phyloP scores from a whole-genome alignment of 2,113 vertebrate species.

The Aspiorhynchus laticeps region DNA sequence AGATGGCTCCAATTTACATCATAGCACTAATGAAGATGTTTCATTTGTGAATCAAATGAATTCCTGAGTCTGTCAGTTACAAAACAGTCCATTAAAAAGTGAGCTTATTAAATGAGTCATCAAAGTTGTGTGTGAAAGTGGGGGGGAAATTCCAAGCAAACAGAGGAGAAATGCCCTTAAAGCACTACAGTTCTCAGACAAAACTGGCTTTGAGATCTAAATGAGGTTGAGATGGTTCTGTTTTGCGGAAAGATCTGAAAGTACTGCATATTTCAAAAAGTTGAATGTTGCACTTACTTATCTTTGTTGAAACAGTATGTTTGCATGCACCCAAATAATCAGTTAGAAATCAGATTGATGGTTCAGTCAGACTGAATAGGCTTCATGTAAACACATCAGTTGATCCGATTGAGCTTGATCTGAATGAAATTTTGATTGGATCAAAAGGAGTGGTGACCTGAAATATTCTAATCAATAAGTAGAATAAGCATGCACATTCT shows the following conservation, averaged over 20 bases:
- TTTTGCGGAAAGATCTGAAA: background rate
- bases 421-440: too few relatives aligned
- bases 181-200: background rate
- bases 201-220: background rate
- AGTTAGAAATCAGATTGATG: too few relatives aligned
- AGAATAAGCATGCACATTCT: too few relatives aligned
- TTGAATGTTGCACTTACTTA: background rate
- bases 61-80: slow-evolving; percentile 33
- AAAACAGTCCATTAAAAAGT: slow-evolving; percentile 47
- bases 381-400: too few relatives aligned
- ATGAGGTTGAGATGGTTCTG: background rate
- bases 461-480: too few relatives aligned
- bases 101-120: slow-evolving; percentile 50
- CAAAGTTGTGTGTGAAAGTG: background rate
- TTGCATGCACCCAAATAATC: too few relatives aligned
- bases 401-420: too few relatives aligned
- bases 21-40: slow-evolving; percentile 50
- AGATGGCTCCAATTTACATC: slow-evolving; percentile 42
- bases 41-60: slow-evolving; percentile 25
- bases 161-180: background rate
- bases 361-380: too few relatives aligned
- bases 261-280: background rate
- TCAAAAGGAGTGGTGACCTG: too few relatives aligned
- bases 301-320: too few relatives aligned
- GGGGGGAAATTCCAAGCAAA: background rate